These are phyloP conservation scores for Aphidius colemani DNA, from an alignment of 2,888 invertebrate genomes.

Conservation along the genomic window DNA sequence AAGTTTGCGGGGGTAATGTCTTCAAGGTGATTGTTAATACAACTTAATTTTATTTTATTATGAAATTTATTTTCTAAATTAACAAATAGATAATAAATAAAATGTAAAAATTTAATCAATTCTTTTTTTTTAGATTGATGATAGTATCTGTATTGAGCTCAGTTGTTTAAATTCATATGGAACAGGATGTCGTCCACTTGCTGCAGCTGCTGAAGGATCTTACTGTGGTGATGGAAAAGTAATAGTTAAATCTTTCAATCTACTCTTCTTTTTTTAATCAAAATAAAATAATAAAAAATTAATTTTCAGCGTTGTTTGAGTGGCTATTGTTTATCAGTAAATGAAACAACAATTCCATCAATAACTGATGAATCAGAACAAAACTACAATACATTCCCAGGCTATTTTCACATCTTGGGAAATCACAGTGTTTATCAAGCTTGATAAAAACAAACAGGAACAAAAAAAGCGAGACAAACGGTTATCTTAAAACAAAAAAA, in stretches of 20 bases:
- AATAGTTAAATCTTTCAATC: constrained; percentile 40
- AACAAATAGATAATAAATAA: no score
- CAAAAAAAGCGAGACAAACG: no score
- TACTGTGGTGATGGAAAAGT: constrained; percentile 88
- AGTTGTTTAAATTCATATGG: constrained; percentile 88
- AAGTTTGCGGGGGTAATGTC: constrained; percentile 79
- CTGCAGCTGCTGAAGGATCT: constrained; percentile 91
- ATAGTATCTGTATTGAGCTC: constrained; percentile 85
- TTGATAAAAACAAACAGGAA: no score
- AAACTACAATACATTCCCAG: background rate
- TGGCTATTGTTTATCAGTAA: constrained; percentile 81
- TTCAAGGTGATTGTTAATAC: constrained; percentile 66
- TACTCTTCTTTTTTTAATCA: background rate
- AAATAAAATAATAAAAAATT: constrained; percentile 4
- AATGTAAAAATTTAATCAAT: background rate
- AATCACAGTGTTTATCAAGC: no score
- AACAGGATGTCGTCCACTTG: constrained; percentile 80
- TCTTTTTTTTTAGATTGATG: constrained; percentile 76
- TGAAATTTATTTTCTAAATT: no score
- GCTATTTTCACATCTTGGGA: background rate
- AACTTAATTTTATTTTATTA: no score
- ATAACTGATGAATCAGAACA: background rate
- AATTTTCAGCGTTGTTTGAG: constrained; percentile 81
- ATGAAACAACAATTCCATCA: constrained; percentile 26
- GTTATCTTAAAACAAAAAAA: no score